These are phyloP conservation scores for Alloscopus bannaensis DNA, from an alignment of 2,888 invertebrate genomes.

Conservation along the genomic window DNA sequence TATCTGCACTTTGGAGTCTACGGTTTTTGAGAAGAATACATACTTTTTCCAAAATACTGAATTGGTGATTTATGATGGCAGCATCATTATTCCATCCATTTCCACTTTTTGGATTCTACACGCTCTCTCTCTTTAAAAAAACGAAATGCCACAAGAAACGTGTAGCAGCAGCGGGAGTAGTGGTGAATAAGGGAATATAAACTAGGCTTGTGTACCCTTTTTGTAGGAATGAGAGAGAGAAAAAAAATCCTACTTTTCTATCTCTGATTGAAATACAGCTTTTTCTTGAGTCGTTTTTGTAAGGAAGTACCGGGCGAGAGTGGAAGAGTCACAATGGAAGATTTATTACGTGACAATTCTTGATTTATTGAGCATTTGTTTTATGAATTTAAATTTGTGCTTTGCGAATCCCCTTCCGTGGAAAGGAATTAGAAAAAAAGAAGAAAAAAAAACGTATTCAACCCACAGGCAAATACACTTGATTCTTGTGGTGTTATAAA, in stretches of 20 bases:
- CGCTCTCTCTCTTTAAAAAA: slow-evolving; percentile 17
- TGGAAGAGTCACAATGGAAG: slow-evolving; percentile 40
- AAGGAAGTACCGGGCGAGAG: too few relatives aligned
- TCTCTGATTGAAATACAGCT: slow-evolving; percentile 33
- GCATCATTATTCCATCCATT: slow-evolving; percentile 67
- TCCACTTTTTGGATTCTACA: too few relatives aligned
- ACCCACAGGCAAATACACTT: too few relatives aligned
- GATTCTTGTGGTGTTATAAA: too few relatives aligned
- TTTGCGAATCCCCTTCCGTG: too few relatives aligned
- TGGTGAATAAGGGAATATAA: not conserved
- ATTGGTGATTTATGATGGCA: slow-evolving; percentile 67
- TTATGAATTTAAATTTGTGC: slow-evolving; percentile 54
- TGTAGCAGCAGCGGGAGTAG: not conserved
- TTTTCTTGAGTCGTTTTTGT: slow-evolving; percentile 11
- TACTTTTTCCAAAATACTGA: slow-evolving; percentile 54
- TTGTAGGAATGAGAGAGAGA: not conserved
- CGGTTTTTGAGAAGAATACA: slow-evolving; percentile 23
- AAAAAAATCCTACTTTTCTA: slow-evolving; percentile 11
- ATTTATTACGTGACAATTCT: slow-evolving; percentile 64
- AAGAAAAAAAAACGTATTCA: too few relatives aligned
- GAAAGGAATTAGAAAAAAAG: too few relatives aligned
- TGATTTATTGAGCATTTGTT: slow-evolving; percentile 53
- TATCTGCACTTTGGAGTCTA: too few relatives aligned
- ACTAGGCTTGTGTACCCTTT: not conserved
- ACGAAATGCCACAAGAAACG: slow-evolving; percentile 4